These are phyloP conservation scores for Macrotis lagotis DNA, from an alignment of 2,113 vertebrate genomes.

Conservation along the genomic window DNA sequence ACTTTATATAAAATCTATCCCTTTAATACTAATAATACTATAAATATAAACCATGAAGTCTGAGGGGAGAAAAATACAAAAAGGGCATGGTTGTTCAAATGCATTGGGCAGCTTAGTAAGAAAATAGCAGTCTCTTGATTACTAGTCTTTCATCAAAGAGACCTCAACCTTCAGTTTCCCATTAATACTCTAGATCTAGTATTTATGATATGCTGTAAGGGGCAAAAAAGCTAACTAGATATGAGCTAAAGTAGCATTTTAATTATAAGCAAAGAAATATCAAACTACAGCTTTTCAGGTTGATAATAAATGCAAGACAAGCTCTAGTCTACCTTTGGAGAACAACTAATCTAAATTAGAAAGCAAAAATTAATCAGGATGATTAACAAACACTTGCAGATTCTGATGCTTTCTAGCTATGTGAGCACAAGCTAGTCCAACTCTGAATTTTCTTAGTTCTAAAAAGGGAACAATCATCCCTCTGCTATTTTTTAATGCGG, in stretches of 20 bases:
- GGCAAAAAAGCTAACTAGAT: background rate
- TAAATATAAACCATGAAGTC: background rate
- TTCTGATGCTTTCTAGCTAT: background rate
- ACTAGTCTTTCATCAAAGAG: background rate
- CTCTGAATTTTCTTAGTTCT: background rate
- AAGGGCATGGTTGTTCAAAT: background rate
- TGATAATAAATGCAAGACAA: background rate
- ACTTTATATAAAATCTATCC: background rate
- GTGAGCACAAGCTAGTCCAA: background rate
- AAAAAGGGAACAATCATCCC: background rate
- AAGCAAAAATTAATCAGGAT: background rate
- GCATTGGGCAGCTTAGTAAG: background rate
- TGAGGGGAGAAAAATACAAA: background rate
- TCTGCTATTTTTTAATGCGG: too few species aligned
- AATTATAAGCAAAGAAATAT: background rate
- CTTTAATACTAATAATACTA: background rate
- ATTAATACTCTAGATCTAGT: background rate
- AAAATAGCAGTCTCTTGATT: background rate
- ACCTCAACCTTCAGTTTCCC: background rate
- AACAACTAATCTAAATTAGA: background rate
- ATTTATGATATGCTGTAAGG: background rate
- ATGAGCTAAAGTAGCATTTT: background rate
- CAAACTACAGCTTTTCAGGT: background rate
- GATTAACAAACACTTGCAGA: background rate
- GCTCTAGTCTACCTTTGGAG: background rate